Percentiles rank a stretch among this genome's conserved stretches.
phyloP scores from a whole-genome alignment of 2,113 vertebrate genomes.

The Siphamia tubifer region DNA sequence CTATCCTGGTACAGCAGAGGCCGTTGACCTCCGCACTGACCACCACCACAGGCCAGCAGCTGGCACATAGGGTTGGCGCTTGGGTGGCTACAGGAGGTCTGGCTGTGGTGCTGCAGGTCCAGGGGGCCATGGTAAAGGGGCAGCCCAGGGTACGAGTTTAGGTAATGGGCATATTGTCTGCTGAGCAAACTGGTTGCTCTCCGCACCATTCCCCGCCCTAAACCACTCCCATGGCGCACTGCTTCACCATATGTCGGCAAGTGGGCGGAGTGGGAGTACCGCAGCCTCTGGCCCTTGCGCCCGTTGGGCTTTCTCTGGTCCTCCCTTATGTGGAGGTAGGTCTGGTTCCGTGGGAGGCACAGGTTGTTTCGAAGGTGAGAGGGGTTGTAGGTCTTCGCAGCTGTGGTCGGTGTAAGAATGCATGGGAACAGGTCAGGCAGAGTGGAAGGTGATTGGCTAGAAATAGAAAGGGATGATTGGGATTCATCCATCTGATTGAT shows the following conservation, averaged over 20 bases:
- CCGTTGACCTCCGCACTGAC: slow-evolving; percentile 61
- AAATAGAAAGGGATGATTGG: slow-evolving; percentile 44
- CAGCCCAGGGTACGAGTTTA: slow-evolving; percentile 81
- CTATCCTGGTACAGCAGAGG: slow-evolving; percentile 74
- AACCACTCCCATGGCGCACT: slow-evolving; percentile 73
- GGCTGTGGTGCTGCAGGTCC: slow-evolving; percentile 74
- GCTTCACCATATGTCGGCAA: slow-evolving; percentile 87
- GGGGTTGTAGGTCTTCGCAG: slow-evolving; percentile 61
- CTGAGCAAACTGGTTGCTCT: slow-evolving; percentile 76
- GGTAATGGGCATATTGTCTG: slow-evolving; percentile 78
- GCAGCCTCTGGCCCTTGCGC: slow-evolving; percentile 75
- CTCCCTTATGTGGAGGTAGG: slow-evolving; percentile 78
- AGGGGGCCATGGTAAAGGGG: slow-evolving; percentile 79
- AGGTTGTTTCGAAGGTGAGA: slow-evolving; percentile 69
- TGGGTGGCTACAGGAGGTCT: slow-evolving; percentile 63
- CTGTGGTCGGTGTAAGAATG: slow-evolving; percentile 49
- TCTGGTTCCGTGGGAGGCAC: slow-evolving; percentile 77
- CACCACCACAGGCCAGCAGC: slow-evolving; percentile 67
- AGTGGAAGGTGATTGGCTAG: slow-evolving; percentile 66
- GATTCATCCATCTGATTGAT: slow-evolving; percentile 67
- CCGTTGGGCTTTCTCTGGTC: slow-evolving; percentile 71
- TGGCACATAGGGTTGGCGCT: slow-evolving; percentile 71
- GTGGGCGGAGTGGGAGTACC: slow-evolving; percentile 73
- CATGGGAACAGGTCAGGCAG: slow-evolving; percentile 82
- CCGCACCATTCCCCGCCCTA: slow-evolving; percentile 63